These are phyloP conservation scores for Saguinus midas DNA, from an alignment of 2,113 vertebrate genomes.

Conservation along the genomic window DNA sequence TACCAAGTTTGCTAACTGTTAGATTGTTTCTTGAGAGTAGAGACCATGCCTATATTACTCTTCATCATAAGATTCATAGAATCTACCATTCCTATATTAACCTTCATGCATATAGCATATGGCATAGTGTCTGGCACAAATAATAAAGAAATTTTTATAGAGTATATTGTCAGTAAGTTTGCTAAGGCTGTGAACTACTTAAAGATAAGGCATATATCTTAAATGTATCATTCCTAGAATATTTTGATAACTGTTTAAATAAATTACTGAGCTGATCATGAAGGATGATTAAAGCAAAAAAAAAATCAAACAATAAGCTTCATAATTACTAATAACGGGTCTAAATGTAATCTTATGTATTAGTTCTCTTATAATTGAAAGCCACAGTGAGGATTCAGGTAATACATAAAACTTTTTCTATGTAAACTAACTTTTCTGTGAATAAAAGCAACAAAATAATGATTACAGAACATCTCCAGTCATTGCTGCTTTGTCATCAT, in stretches of 20 bases:
- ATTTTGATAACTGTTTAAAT: neutral
- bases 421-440: neutral
- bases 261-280: neutral
- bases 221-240: neutral
- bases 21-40: neutral
- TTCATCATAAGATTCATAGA: neutral
- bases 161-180: neutral
- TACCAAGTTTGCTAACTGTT: neutral
- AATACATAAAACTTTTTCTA: neutral
- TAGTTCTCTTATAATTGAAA: neutral
- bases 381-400: neutral
- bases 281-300: neutral
- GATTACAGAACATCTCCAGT: neutral
- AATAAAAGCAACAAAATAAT: neutral
- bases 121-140: neutral
- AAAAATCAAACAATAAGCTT: neutral
- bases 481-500: neutral
- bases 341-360: neutral
- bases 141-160: neutral
- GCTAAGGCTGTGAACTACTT: neutral
- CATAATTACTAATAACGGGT: neutral
- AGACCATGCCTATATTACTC: neutral
- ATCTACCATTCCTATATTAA: neutral
- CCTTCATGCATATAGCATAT: neutral
- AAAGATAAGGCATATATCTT: neutral